A percentile compares a stretch with the other conserved stretches of the same genome.
Evolutionary conservation across 1,140 invertebrate genomes (phyloP).

Genomic region (fruit fly (Drosophila melanogaster)): Release_6_plus_ISO1_MT NT_037436.4:4311501-4312000

Average conservation of each 20-base stretch:
- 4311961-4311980: neutral
- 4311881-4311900: constrained; percentile 37
- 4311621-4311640: neutral
- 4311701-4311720: constrained; percentile 73
- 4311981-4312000: neutral
- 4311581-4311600: constrained; percentile 71
- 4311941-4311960: neutral
- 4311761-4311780: constrained; percentile 65
- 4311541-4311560: constrained; percentile 47
- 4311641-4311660: constrained; percentile 52
- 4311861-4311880: constrained; percentile 70
- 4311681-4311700: constrained; percentile 76
- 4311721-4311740: constrained; percentile 66
- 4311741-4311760: constrained; percentile 29
- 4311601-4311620: constrained; percentile 32
- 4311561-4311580: constrained; percentile 64
- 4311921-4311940: constrained; percentile 25
- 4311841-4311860: constrained; percentile 33
- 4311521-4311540: constrained; percentile 66
- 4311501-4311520: constrained; percentile 36
- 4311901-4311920: constrained; percentile 14
- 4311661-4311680: constrained; percentile 75
- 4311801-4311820: constrained; percentile 74
- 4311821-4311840: constrained; percentile 42
- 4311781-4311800: constrained; percentile 65